Base-by-base conservation (phyloP, 2,113 vertebrate genomes). In the Actenoides hombroni region DNA sequence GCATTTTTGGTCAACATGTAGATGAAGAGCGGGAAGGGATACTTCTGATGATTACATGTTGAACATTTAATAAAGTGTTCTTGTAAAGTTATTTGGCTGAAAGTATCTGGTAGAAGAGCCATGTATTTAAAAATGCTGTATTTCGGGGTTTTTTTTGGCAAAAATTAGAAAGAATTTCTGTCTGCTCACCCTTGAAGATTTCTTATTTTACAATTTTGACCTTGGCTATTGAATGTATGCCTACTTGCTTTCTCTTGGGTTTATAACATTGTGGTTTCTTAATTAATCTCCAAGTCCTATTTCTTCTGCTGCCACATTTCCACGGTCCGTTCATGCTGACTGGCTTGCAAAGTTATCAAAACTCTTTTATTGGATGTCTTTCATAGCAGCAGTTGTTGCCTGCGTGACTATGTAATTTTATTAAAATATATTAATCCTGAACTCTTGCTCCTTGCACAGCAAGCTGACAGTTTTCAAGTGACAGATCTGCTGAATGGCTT, bases 11-110 rank as follows among this genome's bases (percentile, higher is more conserved):
- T 90, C 70, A 92, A 89, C 18, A 6, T 79, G 63, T 60, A 35
- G 33, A 94, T 94, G 75, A 79, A 81, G 37, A 90, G 51, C 16
- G 44, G 48, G 44, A 40, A 73, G 90, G 60, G 42, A 83, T 82
- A 88, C 69, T 96, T 97, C 91, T 94, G 86, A 90, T 46, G 85
- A 67, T 59, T 73, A 5, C 49, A 18, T 90, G 57, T 86, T 83
- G 82, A 86, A 97, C 96, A 91, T 51, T 64, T 63, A 91, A 23
- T 83, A 80, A 94, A 95, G 64, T n/a, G 5, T 69, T 94, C n/a
- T 16, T 88, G 59, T 83, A 57, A 91, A 86, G 12, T 92, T 90
- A 75, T 69, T 71, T 51, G 37, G 29, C 33, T 20, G 54, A 74
- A 74, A 74, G 35, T 54, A 7, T 64, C 59, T 73, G 57, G 11